A percentile compares a stretch with the other conserved stretches of the same genome.
phyloP scores from a whole-genome alignment of 2,113 vertebrate species.

The Hippocampus abdominalis region DNA sequence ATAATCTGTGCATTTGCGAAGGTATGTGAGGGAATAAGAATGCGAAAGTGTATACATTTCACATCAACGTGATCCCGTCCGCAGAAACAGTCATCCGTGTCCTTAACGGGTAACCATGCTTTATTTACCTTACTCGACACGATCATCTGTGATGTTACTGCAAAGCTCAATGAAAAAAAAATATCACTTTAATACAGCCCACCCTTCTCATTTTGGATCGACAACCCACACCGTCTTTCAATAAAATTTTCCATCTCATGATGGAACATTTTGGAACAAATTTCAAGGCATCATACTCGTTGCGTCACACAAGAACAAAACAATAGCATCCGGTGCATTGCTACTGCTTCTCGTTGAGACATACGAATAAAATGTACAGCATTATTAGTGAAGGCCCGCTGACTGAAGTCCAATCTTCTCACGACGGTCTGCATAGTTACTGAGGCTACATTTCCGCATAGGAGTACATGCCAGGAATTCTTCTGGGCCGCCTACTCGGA shows the following conservation, averaged over 20 bases:
- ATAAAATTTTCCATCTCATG: constrained; percentile 71
- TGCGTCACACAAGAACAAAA: constrained; percentile 64
- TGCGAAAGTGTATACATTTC: constrained; percentile 32
- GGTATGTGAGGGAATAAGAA: constrained; percentile 40
- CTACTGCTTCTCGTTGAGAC: constrained; percentile 69
- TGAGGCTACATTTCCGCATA: constrained; percentile 55
- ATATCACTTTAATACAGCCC: constrained; percentile 18
- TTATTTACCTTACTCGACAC: constrained; percentile 5
- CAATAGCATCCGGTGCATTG: constrained; percentile 71
- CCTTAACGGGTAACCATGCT: constrained; percentile 8
- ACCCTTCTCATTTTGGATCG: constrained; percentile 38
- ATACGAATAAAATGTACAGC: constrained; percentile 64
- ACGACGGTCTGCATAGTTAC: constrained; percentile 77
- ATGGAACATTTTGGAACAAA: constrained; percentile 54
- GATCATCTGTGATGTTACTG: constrained; percentile 45
- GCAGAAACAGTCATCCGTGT: constrained; percentile 19
- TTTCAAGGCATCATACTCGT: constrained; percentile 18
- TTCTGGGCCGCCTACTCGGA: constrained; percentile 70
- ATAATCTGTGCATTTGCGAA: constrained; percentile 38
- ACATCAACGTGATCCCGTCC: constrained; percentile 27
- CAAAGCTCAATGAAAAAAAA: constrained; percentile 38
- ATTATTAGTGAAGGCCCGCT: constrained; percentile 65
- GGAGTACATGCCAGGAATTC: constrained; percentile 75
- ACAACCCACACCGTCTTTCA: constrained; percentile 66
- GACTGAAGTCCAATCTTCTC: constrained; percentile 62